These are phyloP conservation scores for Chelonoidis abingdonii DNA, from an alignment of 2,113 vertebrate genomes.

Conservation along the genomic window DNA sequence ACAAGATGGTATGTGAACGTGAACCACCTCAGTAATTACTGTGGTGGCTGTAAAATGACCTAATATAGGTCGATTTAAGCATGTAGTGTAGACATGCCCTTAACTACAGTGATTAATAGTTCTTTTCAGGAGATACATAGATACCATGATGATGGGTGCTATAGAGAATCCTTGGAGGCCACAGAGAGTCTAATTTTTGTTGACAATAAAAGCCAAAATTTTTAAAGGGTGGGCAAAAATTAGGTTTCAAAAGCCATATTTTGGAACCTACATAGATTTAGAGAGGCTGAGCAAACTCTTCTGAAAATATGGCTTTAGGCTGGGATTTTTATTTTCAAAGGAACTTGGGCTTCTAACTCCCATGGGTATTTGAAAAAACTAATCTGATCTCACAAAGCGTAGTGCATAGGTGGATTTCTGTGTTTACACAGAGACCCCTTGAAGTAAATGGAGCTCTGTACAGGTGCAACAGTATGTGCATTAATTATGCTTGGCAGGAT, in stretches of 20 bases:
- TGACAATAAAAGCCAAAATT: conserved; percentile 32
- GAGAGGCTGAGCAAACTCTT: conserved; percentile 31
- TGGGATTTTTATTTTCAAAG: conserved; percentile 60
- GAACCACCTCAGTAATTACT: too few species aligned
- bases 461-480: not conserved
- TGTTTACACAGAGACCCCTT: not conserved
- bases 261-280: conserved; percentile 59
- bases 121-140: conserved; percentile 66
- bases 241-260: conserved; percentile 68
- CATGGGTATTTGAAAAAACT: conserved; percentile 26
- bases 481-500: not conserved
- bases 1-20: too few species aligned
- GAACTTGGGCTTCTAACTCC: conserved; percentile 41
- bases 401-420: not conserved
- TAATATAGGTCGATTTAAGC: too few species aligned
- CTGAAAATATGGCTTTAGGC: conserved; percentile 58
- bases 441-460: not conserved
- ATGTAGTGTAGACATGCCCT: too few species aligned
- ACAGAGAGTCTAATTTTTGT: conserved; percentile 68
- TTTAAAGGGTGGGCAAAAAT: conserved; percentile 44
- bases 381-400: not conserved
- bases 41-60: too few species aligned
- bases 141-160: conserved; percentile 65
- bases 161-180: conserved; percentile 68
- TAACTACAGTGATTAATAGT: conserved; percentile 64